Evolutionary conservation across 2,113 vertebrate genomes (phyloP).

Genomic region (Laticauda laticaudata): DNA sequence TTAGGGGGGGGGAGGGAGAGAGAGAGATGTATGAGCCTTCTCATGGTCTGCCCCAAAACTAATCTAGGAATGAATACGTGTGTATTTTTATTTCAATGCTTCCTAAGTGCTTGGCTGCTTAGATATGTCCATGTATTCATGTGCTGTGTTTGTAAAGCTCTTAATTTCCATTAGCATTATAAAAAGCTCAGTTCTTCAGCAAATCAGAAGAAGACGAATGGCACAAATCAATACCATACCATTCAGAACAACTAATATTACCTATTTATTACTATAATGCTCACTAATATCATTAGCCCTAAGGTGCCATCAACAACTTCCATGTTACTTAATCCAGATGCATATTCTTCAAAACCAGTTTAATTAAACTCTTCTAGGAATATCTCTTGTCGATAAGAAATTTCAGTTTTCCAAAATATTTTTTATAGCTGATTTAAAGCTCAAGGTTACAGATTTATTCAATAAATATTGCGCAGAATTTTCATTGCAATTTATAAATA

Average conservation of each 20-base stretch:
- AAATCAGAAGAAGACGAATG: constrained; percentile 63
- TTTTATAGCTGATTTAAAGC: neutral
- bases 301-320: constrained; percentile 13
- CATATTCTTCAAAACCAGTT: neutral
- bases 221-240: constrained; percentile 63
- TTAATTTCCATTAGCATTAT: constrained; percentile 64
- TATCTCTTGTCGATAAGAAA: neutral
- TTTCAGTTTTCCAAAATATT: neutral
- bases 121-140: constrained; percentile 36
- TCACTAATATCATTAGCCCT: constrained; percentile 36
- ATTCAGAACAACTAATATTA: constrained; percentile 50
- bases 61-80: constrained; percentile 29
- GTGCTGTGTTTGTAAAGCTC: constrained; percentile 54
- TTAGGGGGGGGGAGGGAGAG: accelerated
- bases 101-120: constrained; percentile 41
- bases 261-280: constrained; percentile 50
- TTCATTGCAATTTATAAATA: neutral
- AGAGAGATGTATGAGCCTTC: neutral
- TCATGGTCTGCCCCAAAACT: constrained; percentile 14
- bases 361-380: neutral
- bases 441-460: neutral
- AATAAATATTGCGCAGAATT: neutral
- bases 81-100: constrained; percentile 36
- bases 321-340: neutral
- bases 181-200: constrained; percentile 60